Evolutionary conservation across 2,113 vertebrate genomes (phyloP), one percentile per base, ranked within the genome.

Genomic region (Callopanchax toddi): DNA sequence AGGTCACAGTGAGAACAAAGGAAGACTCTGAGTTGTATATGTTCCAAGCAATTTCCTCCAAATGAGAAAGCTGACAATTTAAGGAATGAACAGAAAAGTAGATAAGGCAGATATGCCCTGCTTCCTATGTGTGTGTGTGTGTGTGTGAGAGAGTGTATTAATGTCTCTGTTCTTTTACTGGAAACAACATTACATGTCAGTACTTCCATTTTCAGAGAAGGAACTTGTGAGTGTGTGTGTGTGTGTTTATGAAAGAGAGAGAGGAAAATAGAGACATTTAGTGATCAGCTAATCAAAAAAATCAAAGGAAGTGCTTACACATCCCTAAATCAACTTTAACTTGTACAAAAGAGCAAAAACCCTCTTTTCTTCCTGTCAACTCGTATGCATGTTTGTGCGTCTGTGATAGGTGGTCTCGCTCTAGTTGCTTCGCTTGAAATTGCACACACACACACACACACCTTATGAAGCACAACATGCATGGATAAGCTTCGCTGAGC

Each of bases 11-110:
- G 7, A 66, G 59, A 79, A 51, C 63, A 67, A 69, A 74, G 13
- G n/a, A 50, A 72, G 44, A 34, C 20, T 66, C 53, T 18, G 34
- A 70, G 60, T 71, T 51, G 53, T 64, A 73, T 54, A 55, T 67
- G 80, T 88, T 86, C 86, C 70, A 56, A 73, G 66, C 80, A 76
- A 83, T 85, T 79, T 78, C 61, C 76, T 54, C 52, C 61, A 76
- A 81, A 78, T 83, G 74, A 83, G 71, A 83, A 79, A 72, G 59
- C 52, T 70, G 60, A 74, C 79, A 69, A 67, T 74, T 72, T 70
- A 74, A 83, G 56, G 60, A 75, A 71, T 68, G 59, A 60, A 48
- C 53, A 79, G 50, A 53, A 37, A 44, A 48, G 36, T 21, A 71
- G 72, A 74, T 59, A 15, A 59, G 26, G 56, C 51, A 45, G 66